These are phyloP conservation scores for Trichogramma pretiosum DNA, from an alignment of 1,140 invertebrate genomes.

Conservation along the genomic window DNA sequence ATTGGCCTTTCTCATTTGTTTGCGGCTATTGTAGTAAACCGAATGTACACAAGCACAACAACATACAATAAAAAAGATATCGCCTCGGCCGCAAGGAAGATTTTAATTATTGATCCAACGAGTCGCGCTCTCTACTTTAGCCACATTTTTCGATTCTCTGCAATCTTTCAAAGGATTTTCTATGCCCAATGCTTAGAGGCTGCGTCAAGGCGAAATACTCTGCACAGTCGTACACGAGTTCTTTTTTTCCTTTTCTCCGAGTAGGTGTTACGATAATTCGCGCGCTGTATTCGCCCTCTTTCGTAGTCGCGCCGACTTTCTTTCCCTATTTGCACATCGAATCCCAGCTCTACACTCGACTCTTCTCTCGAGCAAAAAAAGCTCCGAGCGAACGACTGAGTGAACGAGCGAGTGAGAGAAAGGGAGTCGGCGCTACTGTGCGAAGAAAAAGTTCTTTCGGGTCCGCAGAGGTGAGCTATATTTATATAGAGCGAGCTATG, in stretches of 20 bases:
- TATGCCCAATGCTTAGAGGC: no score
- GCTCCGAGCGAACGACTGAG: neutral
- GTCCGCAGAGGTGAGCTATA: no score
- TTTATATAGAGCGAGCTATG: conserved; percentile 6
- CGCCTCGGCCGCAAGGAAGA: no score
- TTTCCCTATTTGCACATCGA: conserved; percentile 41
- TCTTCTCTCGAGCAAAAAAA: conserved; percentile 13
- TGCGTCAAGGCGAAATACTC: no score
- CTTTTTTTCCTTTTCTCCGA: conserved; percentile 12
- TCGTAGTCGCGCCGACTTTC: conserved; percentile 25
- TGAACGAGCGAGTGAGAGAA: neutral
- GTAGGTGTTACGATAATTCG: conserved; percentile 35
- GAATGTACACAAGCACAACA: no score
- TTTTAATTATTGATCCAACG: no score
- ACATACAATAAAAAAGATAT: no score
- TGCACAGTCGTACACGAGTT: conserved; percentile 22
- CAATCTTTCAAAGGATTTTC: no score
- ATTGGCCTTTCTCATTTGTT: conserved; percentile 9
- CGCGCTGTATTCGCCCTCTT: no score
- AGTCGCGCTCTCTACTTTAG: no score
- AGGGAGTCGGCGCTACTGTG: no score
- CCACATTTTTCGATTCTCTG: no score
- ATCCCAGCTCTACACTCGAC: conserved; percentile 35
- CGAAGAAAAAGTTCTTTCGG: neutral
- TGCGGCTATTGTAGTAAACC: conserved; percentile 19